phyloP scores from a whole-genome alignment of 2,113 vertebrate genomes.

The Diadophis punctatus region DNA sequence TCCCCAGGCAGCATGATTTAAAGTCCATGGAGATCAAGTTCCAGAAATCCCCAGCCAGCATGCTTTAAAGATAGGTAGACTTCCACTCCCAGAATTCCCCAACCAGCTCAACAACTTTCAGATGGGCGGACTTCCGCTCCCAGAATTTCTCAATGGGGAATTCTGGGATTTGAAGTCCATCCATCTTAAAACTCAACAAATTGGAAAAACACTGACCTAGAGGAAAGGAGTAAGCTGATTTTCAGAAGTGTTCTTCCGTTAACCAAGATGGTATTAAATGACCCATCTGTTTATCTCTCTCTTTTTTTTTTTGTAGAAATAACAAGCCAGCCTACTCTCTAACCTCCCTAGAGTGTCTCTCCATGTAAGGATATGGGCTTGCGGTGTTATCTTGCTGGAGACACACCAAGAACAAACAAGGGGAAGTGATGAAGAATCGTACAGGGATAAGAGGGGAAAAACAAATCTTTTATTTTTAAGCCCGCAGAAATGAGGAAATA shows the following conservation, averaged over 20 bases:
- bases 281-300: background rate
- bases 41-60: no score
- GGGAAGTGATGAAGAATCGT: background rate
- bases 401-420: background rate
- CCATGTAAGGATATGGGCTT: background rate
- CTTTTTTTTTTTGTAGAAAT: background rate
- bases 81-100: no score
- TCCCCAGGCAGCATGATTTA: no score
- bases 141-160: no score
- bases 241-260: background rate
- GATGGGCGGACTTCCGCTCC: no score
- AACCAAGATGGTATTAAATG: background rate
- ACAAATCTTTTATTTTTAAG: slow-evolving; percentile 68
- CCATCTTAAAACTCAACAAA: no score
- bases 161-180: no score
- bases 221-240: background rate
- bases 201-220: background rate
- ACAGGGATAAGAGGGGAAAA: slow-evolving; percentile 36
- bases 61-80: no score
- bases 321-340: background rate
- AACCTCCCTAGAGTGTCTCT: no score
- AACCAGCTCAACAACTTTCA: no score
- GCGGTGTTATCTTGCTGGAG: rapidly evolving
- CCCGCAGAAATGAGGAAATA: slow-evolving; percentile 16
- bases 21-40: no score